Conservation (phyloP, 2,888 invertebrate genomes). For the Latheticus oryzae region DNA sequence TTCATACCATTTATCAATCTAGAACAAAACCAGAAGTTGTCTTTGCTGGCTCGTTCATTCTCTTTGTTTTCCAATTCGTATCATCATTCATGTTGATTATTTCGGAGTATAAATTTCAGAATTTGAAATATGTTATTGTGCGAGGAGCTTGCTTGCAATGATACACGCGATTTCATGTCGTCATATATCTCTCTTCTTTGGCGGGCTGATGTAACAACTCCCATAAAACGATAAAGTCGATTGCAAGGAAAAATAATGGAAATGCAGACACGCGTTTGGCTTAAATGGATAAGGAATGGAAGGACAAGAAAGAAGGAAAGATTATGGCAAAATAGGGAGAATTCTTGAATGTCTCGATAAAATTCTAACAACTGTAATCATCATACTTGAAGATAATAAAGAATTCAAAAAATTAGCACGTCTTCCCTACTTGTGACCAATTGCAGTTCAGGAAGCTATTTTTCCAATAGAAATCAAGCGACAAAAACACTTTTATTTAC, state of each 20-base stretch:
- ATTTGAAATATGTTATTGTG: constrained; percentile 26
- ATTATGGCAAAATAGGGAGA: no score
- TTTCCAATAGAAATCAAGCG: no score
- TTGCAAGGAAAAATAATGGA: constrained; percentile 47
- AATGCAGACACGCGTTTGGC: constrained; percentile 42
- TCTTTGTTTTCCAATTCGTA: background rate
- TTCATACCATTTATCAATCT: constrained; percentile 4
- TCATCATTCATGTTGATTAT: constrained; percentile 12
- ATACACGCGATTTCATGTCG: constrained; percentile 54
- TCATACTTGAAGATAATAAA: no score
- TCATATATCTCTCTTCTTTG: constrained; percentile 56
- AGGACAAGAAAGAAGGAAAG: no score
- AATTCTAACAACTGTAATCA: no score
- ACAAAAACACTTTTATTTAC: no score
- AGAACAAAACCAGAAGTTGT: constrained; percentile 15
- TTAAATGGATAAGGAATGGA: no score
- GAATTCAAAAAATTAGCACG: no score
- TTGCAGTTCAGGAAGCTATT: no score
- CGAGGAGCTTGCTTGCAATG: constrained; percentile 30
- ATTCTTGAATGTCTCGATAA: no score
- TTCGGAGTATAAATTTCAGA: constrained; percentile 18
- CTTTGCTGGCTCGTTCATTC: constrained; percentile 3
- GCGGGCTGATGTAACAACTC: constrained; percentile 54
- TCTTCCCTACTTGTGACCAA: no score
- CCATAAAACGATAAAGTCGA: constrained; percentile 50